Conservation (phyloP, 2,113 vertebrate genomes). For the Psilopogon haemacephalus region DNA sequence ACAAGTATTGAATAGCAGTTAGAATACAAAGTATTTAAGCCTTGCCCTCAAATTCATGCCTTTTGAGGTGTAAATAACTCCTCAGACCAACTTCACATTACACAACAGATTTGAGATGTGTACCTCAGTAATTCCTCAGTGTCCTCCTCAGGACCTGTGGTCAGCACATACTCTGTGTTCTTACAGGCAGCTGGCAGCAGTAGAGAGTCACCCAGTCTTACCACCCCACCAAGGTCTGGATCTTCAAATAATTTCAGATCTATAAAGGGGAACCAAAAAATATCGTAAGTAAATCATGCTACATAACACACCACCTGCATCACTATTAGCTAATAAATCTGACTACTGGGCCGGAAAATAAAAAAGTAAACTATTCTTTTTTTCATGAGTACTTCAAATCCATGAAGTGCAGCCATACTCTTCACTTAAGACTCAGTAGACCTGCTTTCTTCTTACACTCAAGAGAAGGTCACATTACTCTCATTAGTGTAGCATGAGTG, state of each 20-base stretch:
- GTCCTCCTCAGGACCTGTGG: background rate
- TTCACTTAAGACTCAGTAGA: background rate
- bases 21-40: background rate
- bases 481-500: background rate
- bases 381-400: background rate
- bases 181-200: slow-evolving; percentile 69
- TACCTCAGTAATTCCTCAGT: slow-evolving; percentile 78
- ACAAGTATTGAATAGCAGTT: background rate
- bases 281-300: background rate
- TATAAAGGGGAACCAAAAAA: slow-evolving; percentile 29
- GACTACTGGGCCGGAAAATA: background rate
- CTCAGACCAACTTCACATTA: background rate
- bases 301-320: background rate
- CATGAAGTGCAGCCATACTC: background rate
- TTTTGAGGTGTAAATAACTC: background rate
- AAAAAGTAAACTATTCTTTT: background rate
- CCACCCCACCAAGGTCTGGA: slow-evolving; percentile 77
- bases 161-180: background rate
- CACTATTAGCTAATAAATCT: background rate
- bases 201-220: slow-evolving; percentile 76
- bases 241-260: slow-evolving; percentile 82
- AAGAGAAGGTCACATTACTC: background rate
- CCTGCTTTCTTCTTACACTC: background rate
- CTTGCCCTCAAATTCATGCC: background rate
- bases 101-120: background rate